Percentiles rank a stretch among this genome's conserved stretches.
Evolutionary conservation across 2,113 vertebrate genomes (phyloP).

Genomic region (Carassius carassius): DNA sequence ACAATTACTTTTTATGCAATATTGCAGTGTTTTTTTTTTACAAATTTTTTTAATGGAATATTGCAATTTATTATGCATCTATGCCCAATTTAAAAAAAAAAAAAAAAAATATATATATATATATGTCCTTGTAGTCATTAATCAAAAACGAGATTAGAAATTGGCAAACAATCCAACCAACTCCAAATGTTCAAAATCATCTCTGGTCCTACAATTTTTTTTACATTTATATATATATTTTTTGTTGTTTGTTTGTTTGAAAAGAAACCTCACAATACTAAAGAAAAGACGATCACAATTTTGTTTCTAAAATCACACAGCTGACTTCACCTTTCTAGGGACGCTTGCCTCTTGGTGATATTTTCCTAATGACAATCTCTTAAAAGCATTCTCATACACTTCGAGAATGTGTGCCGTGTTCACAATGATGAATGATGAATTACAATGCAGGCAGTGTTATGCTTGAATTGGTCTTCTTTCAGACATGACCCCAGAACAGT

Average conservation of each 20-base stretch:
- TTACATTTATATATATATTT: too few species aligned
- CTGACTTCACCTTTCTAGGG: not conserved
- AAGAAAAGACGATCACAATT: not conserved
- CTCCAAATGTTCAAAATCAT: not conserved
- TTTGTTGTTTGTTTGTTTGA: too few species aligned
- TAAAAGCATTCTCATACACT: not conserved
- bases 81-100: not conserved
- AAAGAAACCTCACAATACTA: not conserved
- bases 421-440: not conserved
- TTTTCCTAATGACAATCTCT: not conserved
- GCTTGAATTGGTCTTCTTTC: not conserved
- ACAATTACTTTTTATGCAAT: not conserved
- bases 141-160: not conserved
- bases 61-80: not conserved
- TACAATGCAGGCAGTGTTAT: not conserved
- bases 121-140: not conserved
- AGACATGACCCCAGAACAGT: not conserved
- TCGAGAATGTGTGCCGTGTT: not conserved
- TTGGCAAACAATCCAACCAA: not conserved
- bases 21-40: not conserved
- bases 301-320: not conserved
- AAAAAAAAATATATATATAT: not conserved
- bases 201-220: not conserved
- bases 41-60: not conserved
- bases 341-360: not conserved